phyloP scores from a whole-genome alignment of 1,140 invertebrate species.

The Paralvinella palmiformis region DNA sequence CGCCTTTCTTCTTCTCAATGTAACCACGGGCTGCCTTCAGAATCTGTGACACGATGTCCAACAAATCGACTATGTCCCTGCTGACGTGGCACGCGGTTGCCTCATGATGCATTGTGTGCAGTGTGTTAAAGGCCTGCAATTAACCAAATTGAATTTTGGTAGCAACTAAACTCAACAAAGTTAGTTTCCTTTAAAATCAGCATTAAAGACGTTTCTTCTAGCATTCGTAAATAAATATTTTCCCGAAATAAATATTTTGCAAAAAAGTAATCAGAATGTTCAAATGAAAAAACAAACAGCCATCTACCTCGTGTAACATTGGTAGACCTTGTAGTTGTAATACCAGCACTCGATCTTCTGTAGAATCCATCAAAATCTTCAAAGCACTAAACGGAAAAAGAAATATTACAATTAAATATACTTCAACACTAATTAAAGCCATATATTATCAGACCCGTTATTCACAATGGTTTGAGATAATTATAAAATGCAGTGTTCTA shows the following conservation, averaged over 20 bases:
- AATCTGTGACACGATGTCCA: slow-evolving; percentile 69
- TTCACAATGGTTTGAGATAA: no score
- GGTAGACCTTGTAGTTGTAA: slow-evolving; percentile 81
- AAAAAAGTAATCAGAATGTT: neutral
- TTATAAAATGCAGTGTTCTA: no score
- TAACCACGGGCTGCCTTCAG: slow-evolving; percentile 62
- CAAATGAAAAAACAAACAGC: neutral
- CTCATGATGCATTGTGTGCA: slow-evolving; percentile 90
- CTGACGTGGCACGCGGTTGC: slow-evolving; percentile 81
- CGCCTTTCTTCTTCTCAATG: slow-evolving; percentile 37
- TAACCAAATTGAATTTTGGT: slow-evolving; percentile 16
- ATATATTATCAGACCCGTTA: no score
- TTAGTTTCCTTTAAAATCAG: no score
- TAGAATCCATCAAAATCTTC: slow-evolving; percentile 75
- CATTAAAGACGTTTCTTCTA: no score
- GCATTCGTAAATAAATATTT: slow-evolving; percentile 7
- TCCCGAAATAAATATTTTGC: neutral
- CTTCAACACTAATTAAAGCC: no score
- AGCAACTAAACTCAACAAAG: no score
- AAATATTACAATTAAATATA: no score
- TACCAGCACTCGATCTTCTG: slow-evolving; percentile 80
- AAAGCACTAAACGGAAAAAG: slow-evolving; percentile 56
- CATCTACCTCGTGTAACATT: slow-evolving; percentile 73
- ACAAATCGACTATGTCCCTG: slow-evolving; percentile 73
- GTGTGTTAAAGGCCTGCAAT: slow-evolving; percentile 71